phyloP scores from a whole-genome alignment of 2,888 invertebrate species.

The Hirtodrosophila trivittata region DNA sequence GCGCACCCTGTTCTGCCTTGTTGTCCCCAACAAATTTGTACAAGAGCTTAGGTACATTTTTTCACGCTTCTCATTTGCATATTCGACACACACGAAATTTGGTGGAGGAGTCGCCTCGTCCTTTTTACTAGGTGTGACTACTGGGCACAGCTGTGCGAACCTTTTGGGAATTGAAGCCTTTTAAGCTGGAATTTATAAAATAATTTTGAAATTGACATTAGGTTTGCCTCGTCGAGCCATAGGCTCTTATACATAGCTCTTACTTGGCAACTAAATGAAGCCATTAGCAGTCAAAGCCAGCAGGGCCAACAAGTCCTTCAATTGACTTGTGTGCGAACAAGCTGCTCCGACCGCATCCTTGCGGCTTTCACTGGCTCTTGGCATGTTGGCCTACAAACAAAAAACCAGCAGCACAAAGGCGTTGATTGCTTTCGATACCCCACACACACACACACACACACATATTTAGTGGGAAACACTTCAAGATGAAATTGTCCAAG shows the following conservation, averaged over 20 bases:
- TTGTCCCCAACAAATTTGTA: slow-evolving; percentile 66
- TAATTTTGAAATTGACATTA: slow-evolving; percentile 62
- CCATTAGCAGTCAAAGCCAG: slow-evolving; percentile 53
- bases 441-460: background rate
- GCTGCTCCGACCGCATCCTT: slow-evolving; percentile 46
- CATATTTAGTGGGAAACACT: no score
- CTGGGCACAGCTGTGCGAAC: slow-evolving; percentile 10
- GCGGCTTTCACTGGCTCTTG: slow-evolving; percentile 14
- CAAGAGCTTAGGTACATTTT: slow-evolving; percentile 65
- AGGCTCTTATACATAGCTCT: no score
- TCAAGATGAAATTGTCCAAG: background rate
- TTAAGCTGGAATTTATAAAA: slow-evolving; percentile 37
- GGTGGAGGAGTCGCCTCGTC: no score
- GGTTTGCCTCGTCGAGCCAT: slow-evolving; percentile 14
- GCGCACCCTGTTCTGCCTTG: slow-evolving; percentile 25
- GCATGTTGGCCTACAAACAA: slow-evolving; percentile 42
- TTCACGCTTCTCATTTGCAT: slow-evolving; percentile 60
- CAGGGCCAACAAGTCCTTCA: slow-evolving; percentile 24
- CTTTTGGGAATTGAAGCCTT: slow-evolving; percentile 44
- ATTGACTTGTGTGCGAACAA: slow-evolving; percentile 43
- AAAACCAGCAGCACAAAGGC: slow-evolving; percentile 38
- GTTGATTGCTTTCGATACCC: slow-evolving; percentile 51
- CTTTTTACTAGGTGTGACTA: slow-evolving; percentile 48
- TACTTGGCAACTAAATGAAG: slow-evolving; percentile 55
- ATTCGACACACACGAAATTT: slow-evolving; percentile 62